These are phyloP conservation scores for Sipha maydis DNA, from an alignment of 2,888 invertebrate species.

Conservation along the genomic window DNA sequence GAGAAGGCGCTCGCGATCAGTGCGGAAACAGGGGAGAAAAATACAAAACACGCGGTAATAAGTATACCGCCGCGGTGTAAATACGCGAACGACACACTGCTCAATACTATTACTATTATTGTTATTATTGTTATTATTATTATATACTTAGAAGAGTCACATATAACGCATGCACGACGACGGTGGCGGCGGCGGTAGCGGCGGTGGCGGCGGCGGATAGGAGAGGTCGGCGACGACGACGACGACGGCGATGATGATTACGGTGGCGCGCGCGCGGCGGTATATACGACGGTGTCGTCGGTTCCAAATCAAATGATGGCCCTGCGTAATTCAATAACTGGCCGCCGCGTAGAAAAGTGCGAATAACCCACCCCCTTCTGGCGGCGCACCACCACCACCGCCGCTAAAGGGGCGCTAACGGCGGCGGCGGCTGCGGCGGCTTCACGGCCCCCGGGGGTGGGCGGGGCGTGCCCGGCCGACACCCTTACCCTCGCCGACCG, in stretches of 20 bases:
- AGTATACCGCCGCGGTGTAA: background rate
- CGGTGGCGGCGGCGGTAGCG: background rate
- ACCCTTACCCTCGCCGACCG: background rate
- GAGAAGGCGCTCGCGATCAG: too few species aligned
- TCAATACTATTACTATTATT: background rate
- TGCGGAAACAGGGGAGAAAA: background rate
- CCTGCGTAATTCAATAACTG: constrained; percentile 61
- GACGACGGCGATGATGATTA: constrained; percentile 31
- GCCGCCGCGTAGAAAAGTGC: constrained; percentile 58
- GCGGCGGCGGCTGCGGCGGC: background rate
- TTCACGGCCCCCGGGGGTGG: constrained; percentile 31
- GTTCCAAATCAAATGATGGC: constrained; percentile 62
- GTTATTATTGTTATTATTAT: background rate
- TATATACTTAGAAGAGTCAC: background rate
- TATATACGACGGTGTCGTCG: constrained; percentile 60
- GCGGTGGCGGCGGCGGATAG: background rate
- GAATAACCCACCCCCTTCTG: constrained; percentile 52
- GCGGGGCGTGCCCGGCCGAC: constrained; percentile 49
- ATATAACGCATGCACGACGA: background rate
- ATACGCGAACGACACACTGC: background rate
- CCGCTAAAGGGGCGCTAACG: too few species aligned
- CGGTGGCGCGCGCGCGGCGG: constrained; percentile 43
- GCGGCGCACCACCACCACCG: constrained; percentile 21
- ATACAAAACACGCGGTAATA: background rate
- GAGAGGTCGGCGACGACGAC: background rate